A percentile compares a stretch with the other conserved stretches of the same genome.
Conservation (phyloP, 64 coral and sea anemone species). For the Actinia equina region DNA sequence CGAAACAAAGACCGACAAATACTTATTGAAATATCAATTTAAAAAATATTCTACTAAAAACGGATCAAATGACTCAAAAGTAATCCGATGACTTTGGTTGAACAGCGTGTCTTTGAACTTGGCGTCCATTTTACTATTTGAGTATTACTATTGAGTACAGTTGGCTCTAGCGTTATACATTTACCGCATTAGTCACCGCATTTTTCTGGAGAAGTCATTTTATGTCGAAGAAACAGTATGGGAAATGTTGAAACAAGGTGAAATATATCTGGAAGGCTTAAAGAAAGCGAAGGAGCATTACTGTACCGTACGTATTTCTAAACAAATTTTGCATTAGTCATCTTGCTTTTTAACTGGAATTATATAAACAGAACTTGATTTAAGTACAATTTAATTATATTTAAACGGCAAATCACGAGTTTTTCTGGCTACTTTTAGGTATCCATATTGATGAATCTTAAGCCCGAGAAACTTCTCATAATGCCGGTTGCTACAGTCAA, state of each 20-base stretch:
- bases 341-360: too few species aligned
- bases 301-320: neutral
- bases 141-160: neutral
- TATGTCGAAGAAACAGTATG: neutral
- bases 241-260: neutral
- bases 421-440: too few species aligned
- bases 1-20: neutral
- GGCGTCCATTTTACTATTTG: neutral
- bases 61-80: constrained; percentile 4
- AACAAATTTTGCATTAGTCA: neutral
- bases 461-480: too few species aligned
- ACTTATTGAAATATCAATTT: neutral
- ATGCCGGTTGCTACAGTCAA: too few species aligned
- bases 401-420: too few species aligned
- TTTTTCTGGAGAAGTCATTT: neutral
- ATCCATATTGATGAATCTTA: too few species aligned
- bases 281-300: neutral
- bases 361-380: too few species aligned
- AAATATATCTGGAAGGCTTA: neutral
- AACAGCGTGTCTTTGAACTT: neutral
- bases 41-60: neutral
- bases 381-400: too few species aligned
- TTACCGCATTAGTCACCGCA: neutral
- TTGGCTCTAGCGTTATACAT: neutral
- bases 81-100: neutral